Percentiles rank a stretch among this genome's conserved stretches.
Evolutionary conservation across 2,797 vertebrate genomes (phyloP).

Genomic region (Danio albolineatus): DNA sequence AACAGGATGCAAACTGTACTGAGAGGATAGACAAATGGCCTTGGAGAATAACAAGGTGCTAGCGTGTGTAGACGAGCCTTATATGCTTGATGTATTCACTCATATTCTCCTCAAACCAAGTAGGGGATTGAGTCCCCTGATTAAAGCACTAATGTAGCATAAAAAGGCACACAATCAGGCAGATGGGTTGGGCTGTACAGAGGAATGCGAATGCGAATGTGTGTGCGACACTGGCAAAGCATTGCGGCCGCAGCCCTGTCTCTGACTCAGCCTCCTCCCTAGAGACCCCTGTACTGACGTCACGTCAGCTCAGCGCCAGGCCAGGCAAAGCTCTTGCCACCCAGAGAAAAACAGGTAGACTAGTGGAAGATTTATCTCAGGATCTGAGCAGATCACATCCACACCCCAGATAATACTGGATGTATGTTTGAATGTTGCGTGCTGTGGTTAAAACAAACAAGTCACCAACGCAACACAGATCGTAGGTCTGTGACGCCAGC

Average conservation of each 20-base stretch:
- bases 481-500: constrained; percentile 2
- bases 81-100: constrained; percentile 35
- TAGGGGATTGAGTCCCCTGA: constrained; percentile 14
- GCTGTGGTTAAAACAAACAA: neutral
- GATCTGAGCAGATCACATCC: constrained; percentile 40
- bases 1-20: neutral
- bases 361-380: constrained; percentile 28
- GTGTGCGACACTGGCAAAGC: constrained; percentile 41
- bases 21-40: constrained; percentile 22
- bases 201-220: constrained; percentile 41
- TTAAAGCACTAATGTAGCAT: constrained; percentile 46
- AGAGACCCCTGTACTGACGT: constrained; percentile 84
- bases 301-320: constrained; percentile 68
- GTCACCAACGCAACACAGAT: constrained; percentile 4
- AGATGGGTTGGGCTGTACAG: constrained; percentile 26
- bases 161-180: constrained; percentile 36
- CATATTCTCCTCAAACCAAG: constrained; percentile 14
- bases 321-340: constrained; percentile 70
- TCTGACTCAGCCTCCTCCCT: constrained; percentile 87
- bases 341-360: constrained; percentile 50
- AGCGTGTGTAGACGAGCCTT: constrained; percentile 3
- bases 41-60: constrained; percentile 30
- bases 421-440: constrained; percentile 7
- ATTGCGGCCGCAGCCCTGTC: constrained; percentile 82
- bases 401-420: constrained; percentile 8